Base-by-base conservation (phyloP, 2,888 invertebrate species). In the Campoplex nolae region DNA sequence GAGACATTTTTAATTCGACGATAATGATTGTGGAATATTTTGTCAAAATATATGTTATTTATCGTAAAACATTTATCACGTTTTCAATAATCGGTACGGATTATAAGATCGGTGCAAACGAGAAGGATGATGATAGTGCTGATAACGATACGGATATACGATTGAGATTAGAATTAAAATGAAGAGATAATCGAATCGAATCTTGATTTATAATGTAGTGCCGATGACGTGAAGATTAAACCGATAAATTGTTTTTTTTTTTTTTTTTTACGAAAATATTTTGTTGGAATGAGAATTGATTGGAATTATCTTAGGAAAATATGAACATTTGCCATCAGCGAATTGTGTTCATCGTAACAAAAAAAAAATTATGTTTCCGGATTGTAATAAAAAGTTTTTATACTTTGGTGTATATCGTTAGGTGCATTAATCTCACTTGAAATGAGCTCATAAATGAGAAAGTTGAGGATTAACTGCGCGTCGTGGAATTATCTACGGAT, bases 361-460 rank as follows among this genome's bases (percentile, higher is more conserved):
- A 13, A 6, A 28, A 58, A 13, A 58, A 9, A 13, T 11, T 3
- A 28, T 13, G 28, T 28, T 58, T 58, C 23, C 8, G 1, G 11
- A 58, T 58, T 28, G 11, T 28, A 11, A 28, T 6, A 58, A 54
- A 56, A 56, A 23, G 9, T 28, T 28, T 8, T 28, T 58, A 56
- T 23, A 9, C 11, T 56, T 28, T 38, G 6, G 3, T 8, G 2
- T 28, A 23, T 9, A 56, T 56, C 28, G 23, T 71, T 71, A 51
- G 32, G 71, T 51, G 51, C 71, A 45, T 71, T 11, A 51, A 23
- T 62, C 62, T 42, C 16, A 2, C 42, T 75, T 9, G 45, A 62
- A 45, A n/a, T 45, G 76, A 32, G 45, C n/a, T n/a, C 35, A n/a
- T 16, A 23, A 45, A 65, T 48, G 76, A 76, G 62, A 65, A 65